A percentile compares a stretch with the other conserved stretches of the same genome.
phyloP scores from a whole-genome alignment of 2,888 invertebrate species.

The Sarcophaga subvicina region DNA sequence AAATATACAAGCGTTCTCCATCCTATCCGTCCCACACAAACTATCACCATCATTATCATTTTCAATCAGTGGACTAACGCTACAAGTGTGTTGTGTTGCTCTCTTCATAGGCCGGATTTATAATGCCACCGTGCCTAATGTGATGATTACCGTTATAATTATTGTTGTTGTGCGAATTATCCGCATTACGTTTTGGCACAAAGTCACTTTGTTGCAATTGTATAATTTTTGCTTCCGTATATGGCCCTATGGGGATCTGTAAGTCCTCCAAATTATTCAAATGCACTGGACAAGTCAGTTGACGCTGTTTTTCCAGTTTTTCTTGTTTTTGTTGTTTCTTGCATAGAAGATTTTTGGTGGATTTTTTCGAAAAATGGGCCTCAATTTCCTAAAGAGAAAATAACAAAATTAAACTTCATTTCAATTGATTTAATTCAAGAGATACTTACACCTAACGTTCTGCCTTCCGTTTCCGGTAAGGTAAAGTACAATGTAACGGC shows the following conservation, averaged over 20 bases:
- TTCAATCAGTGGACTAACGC: neutral
- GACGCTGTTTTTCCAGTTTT: conserved; percentile 54
- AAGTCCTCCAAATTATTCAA: conserved; percentile 75
- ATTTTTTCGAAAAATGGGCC: conserved; percentile 79
- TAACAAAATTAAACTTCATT: neutral
- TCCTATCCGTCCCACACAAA: neutral
- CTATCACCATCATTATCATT: neutral
- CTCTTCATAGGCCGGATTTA: conserved; percentile 77
- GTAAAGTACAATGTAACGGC: conserved; percentile 86
- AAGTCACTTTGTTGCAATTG: conserved; percentile 79
- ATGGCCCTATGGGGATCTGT: conserved; percentile 75
- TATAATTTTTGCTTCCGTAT: conserved; percentile 75
- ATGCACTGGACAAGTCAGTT: conserved; percentile 67
- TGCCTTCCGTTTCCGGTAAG: conserved; percentile 92
- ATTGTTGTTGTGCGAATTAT: conserved; percentile 11
- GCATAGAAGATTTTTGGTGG: conserved; percentile 74
- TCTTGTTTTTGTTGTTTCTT: conserved; percentile 70
- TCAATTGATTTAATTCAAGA: neutral
- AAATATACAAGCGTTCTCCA: neutral
- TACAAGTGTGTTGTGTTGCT: conserved; percentile 78
- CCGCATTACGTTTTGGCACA: conserved; percentile 65
- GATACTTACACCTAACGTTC: conserved; percentile 83
- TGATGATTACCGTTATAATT: conserved; percentile 24
- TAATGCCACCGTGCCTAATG: conserved; percentile 68
- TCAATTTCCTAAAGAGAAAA: conserved; percentile 77